Base-by-base conservation (phyloP, 2,888 invertebrate genomes). In the Ormia ochracea region DNA sequence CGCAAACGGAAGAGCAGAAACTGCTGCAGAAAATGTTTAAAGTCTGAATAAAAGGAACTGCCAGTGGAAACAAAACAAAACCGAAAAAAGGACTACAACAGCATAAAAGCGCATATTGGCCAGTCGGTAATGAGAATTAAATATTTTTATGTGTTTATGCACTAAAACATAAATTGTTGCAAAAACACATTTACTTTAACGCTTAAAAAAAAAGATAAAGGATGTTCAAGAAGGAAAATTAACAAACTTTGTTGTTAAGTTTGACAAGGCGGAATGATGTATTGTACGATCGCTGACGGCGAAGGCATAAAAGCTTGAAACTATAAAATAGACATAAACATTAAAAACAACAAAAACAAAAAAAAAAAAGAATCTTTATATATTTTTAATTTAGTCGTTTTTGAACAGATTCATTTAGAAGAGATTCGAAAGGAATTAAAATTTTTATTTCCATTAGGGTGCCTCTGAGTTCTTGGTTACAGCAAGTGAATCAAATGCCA, bases 161-260 rank as follows among this genome's bases (percentile, higher is more conserved):
- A 31, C 50, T 80, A 68, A 80, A 80, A 63, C 56, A 80, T 80
- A 80, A 76, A 63, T 68, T 80, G 80, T 80, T 80, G 80, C 80
- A 80, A 76, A 75, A 79, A 72, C n/a, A 72, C 68, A 73, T 80
- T 76, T 68, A 80, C 68, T 80, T 80, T 76, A 61, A 76, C 76
- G 74, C 68, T 66, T 56, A 38, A 70, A 38, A 38, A 6, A 45
- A 54, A n/a, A n/a, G n/a, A 28, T 36, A 38, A 12, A 61, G 33
- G 21, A 56, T 31, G 31, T 31, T 19, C 10, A 33, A 23, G 33
- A 63, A 28, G 14, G 58, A 21, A 50, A 74, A 74, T 58, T 59
- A 70, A 76, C 59, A 76, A 80, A 76, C 80, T 76, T 80, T 80
- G 80, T 80, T 76, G 72, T 80, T 48, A 31, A 76, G 76, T 80